phyloP scores from a whole-genome alignment of 2,888 invertebrate genomes.

The Schizotus pectinicornis region DNA sequence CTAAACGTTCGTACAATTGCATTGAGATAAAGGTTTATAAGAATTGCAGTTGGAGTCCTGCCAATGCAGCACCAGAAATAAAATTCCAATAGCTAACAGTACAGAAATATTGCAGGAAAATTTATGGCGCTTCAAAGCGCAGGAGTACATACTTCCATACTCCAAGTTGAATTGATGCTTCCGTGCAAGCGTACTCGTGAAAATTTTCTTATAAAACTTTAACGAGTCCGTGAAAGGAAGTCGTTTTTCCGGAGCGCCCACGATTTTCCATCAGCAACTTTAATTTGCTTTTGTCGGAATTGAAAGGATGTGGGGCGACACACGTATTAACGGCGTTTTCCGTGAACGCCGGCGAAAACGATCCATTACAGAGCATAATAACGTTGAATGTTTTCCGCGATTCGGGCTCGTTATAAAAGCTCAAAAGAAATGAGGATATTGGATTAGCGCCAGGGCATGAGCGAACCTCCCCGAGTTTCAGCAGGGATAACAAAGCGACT shows the following conservation, averaged over 20 bases:
- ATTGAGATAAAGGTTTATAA: conserved; percentile 12
- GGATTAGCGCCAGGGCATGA: conserved; percentile 20
- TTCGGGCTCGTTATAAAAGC: conserved; percentile 17
- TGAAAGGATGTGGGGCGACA: not conserved
- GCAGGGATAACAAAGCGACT: conserved; percentile 13
- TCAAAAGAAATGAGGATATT: conserved; percentile 15
- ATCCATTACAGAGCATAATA: conserved; percentile 25
- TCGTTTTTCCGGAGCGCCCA: too few species aligned
- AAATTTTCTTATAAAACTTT: too few species aligned
- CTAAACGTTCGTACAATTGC: conserved; percentile 16
- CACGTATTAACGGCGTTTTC: not conserved
- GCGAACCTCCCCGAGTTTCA: conserved; percentile 9
- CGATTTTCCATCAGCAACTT: not conserved
- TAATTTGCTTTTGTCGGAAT: not conserved
- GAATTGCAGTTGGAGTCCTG: conserved; percentile 28
- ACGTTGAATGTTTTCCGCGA: conserved; percentile 23
- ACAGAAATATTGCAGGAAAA: not conserved
- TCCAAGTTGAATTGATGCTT: too few species aligned
- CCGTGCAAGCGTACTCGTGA: too few species aligned
- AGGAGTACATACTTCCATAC: too few species aligned
- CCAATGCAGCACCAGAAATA: conserved; percentile 12
- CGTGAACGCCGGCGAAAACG: conserved; percentile 2
- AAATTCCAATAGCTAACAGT: not conserved
- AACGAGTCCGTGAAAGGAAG: too few species aligned
- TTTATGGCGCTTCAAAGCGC: not conserved